These are phyloP conservation scores for Diachrysia chrysitis DNA, from an alignment of 2,888 invertebrate species.

Conservation along the genomic window DNA sequence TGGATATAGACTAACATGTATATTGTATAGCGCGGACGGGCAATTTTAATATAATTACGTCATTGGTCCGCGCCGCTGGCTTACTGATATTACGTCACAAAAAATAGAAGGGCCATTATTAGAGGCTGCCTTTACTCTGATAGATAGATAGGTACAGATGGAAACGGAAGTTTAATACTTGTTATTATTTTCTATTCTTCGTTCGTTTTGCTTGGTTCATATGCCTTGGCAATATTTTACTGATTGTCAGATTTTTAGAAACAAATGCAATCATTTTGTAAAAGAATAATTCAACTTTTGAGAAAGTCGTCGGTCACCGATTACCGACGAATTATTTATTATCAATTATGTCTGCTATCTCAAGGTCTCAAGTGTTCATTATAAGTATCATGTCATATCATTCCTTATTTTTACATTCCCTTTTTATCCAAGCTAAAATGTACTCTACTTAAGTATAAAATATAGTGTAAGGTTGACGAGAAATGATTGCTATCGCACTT, in stretches of 20 bases:
- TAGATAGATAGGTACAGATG: slow-evolving; percentile 59
- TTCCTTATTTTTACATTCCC: not conserved
- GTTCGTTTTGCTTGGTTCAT: not conserved
- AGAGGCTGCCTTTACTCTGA: slow-evolving; percentile 54
- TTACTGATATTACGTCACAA: slow-evolving; percentile 57
- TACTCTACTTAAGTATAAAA: not conserved
- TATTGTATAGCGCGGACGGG: slow-evolving; percentile 14
- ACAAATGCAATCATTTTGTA: too few relatives aligned
- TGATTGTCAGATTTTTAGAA: too few relatives aligned
- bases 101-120: slow-evolving; percentile 64
- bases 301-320: too few relatives aligned
- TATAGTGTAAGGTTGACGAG: slow-evolving; percentile 9
- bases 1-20: not conserved
- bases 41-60: slow-evolving; percentile 61
- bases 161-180: slow-evolving; percentile 33
- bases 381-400: not conserved
- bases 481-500: slow-evolving; percentile 36
- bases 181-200: not conserved
- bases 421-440: not conserved
- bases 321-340: too few relatives aligned
- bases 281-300: too few relatives aligned
- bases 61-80: slow-evolving; percentile 50
- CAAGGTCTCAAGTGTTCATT: not conserved
- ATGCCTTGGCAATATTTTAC: too few relatives aligned
- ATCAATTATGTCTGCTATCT: not conserved